These are phyloP conservation scores for Etheostoma cragini DNA, from an alignment of 2,113 vertebrate species.

Conservation along the genomic window DNA sequence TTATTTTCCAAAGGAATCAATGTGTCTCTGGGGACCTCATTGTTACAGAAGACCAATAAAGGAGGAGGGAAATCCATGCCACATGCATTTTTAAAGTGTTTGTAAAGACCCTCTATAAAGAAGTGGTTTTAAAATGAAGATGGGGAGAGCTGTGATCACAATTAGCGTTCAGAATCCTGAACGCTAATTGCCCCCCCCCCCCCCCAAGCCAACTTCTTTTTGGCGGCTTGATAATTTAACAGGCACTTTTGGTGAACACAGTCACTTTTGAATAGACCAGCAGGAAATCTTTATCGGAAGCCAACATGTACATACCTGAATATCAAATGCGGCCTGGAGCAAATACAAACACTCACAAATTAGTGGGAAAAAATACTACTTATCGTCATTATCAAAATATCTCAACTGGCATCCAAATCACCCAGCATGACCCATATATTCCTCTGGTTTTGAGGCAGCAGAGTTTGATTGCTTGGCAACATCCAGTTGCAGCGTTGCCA, in stretches of 20 bases:
- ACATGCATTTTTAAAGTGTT: constrained; percentile 50
- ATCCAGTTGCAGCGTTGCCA: constrained; percentile 32
- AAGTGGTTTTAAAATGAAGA: constrained; percentile 25
- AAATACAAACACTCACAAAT: not conserved
- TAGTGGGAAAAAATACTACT: not conserved
- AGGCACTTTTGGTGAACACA: constrained; percentile 14
- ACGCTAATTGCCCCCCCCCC: not conserved
- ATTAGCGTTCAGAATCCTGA: constrained; percentile 1
- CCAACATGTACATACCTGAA: constrained; percentile 37
- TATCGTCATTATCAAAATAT: constrained; percentile 17
- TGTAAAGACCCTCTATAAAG: constrained; percentile 23
- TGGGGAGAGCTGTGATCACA: not conserved
- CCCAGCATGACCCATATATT: constrained; percentile 8
- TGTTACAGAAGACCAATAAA: constrained; percentile 38
- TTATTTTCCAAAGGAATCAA: constrained; percentile 41
- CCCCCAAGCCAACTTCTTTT: not conserved
- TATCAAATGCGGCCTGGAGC: constrained; percentile 25
- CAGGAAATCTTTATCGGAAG: constrained; percentile 15
- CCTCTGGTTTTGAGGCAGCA: constrained; percentile 40
- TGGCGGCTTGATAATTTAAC: constrained; percentile 7
- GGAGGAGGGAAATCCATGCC: constrained; percentile 43
- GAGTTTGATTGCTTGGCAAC: constrained; percentile 30
- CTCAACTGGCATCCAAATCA: constrained; percentile 11
- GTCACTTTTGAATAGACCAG: constrained; percentile 27
- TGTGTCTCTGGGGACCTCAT: constrained; percentile 23